Conservation (phyloP, 2,113 vertebrate genomes). For the Megaptera novaeangliae region DNA sequence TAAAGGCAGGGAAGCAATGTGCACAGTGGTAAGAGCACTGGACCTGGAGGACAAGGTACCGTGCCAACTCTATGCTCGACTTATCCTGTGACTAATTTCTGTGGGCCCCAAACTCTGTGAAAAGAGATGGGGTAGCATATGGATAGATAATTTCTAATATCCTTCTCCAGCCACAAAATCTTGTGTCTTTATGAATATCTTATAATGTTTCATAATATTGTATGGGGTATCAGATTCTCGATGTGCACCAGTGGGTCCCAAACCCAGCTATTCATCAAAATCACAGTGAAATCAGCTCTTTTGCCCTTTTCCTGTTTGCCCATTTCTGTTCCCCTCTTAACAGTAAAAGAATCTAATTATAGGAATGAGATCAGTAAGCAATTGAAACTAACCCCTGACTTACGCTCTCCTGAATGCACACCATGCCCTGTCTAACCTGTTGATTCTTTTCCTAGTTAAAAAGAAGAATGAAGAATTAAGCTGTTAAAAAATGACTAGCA, state of each 20-base stretch:
- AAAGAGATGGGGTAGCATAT: background rate
- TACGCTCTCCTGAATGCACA: background rate
- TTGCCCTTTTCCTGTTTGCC: background rate
- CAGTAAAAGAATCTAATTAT: background rate
- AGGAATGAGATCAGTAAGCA: background rate
- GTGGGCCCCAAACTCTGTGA: background rate
- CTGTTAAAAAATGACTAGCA: background rate
- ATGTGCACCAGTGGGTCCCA: accelerated
- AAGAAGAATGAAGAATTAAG: background rate
- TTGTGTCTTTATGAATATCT: background rate
- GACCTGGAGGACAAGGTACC: no score
- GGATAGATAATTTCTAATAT: background rate
- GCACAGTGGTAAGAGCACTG: background rate
- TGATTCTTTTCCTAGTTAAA: background rate
- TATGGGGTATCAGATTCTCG: background rate
- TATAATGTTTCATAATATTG: background rate
- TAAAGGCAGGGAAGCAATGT: background rate
- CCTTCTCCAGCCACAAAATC: background rate
- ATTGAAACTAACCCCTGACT: background rate
- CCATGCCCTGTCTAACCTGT: background rate
- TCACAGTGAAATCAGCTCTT: background rate
- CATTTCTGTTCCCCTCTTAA: background rate
- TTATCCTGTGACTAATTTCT: background rate
- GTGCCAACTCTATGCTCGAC: background rate
- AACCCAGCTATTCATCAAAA: background rate